Conservation (phyloP, 2,888 invertebrate genomes). For the Coronaproctus castanopsis region DNA sequence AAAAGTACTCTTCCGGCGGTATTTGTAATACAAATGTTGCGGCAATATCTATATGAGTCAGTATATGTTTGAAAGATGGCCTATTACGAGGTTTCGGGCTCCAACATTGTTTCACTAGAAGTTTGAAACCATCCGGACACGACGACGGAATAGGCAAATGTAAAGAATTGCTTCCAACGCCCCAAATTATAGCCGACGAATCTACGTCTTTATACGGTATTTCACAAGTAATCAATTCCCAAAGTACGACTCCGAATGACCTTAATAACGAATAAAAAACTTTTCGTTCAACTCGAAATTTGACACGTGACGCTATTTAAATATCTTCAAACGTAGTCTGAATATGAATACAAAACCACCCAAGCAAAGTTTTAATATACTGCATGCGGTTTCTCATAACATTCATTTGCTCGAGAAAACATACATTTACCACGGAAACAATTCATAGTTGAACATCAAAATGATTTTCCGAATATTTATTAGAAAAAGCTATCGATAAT, state of each 20-base stretch:
- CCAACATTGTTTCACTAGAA: constrained; percentile 83
- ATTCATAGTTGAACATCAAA: too few relatives aligned
- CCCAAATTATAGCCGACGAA: constrained; percentile 92
- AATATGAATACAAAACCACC: too few relatives aligned
- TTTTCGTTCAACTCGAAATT: too few relatives aligned
- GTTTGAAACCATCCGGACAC: constrained; percentile 69
- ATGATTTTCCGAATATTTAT: too few relatives aligned
- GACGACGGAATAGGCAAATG: constrained; percentile 76
- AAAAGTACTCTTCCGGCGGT: constrained; percentile 51
- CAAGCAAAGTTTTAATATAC: too few relatives aligned
- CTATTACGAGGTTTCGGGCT: constrained; percentile 70
- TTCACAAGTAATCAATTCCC: constrained; percentile 92
- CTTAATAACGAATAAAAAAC: constrained; percentile 21
- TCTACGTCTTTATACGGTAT: constrained; percentile 86
- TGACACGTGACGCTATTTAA: not conserved
- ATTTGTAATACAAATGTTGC: constrained; percentile 50
- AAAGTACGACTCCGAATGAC: constrained; percentile 91
- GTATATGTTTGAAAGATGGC: constrained; percentile 75
- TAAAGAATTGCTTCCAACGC: constrained; percentile 84
- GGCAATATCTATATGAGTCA: constrained; percentile 78
- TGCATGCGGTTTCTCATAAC: too few relatives aligned
- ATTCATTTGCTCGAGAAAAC: too few relatives aligned
- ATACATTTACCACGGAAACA: too few relatives aligned
- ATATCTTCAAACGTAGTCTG: too few relatives aligned
- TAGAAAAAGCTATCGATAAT: too few relatives aligned